Base-by-base conservation (phyloP, 2,888 invertebrate species). In the Cryptus armator region DNA sequence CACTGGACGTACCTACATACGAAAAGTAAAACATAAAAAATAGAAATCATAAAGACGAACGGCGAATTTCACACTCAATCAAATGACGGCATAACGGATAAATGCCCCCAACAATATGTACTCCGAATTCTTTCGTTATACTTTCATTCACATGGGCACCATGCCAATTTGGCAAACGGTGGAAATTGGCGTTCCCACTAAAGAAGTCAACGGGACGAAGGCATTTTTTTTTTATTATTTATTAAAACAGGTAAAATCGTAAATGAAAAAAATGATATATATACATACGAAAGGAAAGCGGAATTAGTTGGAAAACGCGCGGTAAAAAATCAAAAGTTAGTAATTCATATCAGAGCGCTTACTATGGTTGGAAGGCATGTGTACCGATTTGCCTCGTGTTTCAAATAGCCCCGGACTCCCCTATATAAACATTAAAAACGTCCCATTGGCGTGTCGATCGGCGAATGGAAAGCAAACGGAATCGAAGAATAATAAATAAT, bases 141-240 rank as follows among this genome's bases (percentile, higher is more conserved):
- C 32, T 44, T 44, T 70, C 16, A 51, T 62, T 64, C 53, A 29
- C 51, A 29, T 74, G 74, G 37, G 74, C 74, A 46, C 12, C 0
- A 0, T 16, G 59, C 74, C 74, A 74, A 74, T 5, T 74, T 74
- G 46, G 48, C 74, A 74, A 37, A 74, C 32, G 74, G 59, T 6
- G 7, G 29, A 46, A 74, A 62, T 74, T 46, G 46, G 62, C 32
- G 46, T 12, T 16, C 44, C 32, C n/a, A 48, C 19, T 53, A 53
- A 53, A 53, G 16, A 29, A 62, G 62, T n/a, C 29, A 32, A 3
- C 74, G n/a, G n/a, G 19, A 59, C 6, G 43, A 16, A 16, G 16
- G 10, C 14, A 59, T 72, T 32, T 43, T 72, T 59, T 56, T 72
- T 16, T 24, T 53, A 56, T 72, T 59, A 43, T 72, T 37, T 24